Evolutionary conservation across 2,797 vertebrate species (phyloP), one percentile per base, ranked within the genome.

Genomic region (Rhinophrynus dorsalis): DNA sequence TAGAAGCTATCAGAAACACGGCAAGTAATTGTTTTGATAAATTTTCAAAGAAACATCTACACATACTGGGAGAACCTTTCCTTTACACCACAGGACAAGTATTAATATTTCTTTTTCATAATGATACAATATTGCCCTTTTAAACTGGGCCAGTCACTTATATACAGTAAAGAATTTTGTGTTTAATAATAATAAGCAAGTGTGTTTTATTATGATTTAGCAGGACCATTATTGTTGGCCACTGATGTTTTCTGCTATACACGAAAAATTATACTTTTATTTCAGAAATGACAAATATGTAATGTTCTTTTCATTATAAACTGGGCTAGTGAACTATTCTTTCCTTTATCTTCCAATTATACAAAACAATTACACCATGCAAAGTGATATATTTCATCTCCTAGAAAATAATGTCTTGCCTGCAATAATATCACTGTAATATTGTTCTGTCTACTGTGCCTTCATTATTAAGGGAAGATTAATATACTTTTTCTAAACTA

Each of bases 361-460:
- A 66, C 32, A 67, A 38, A 47, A 78, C 74, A 78, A 79, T 74
- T 75, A 76, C 48, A 13, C 42, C 75, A 33, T 40, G 50, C 78
- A 42, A 67, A 50, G 67, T 13, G 48, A 76, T 58, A 67, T 76
- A 64, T 78, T 82, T 79, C 24, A 78, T 77, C 55, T 67, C 27
- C 23, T 76, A 56, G 24, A 20, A 78, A 80, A 79, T 38, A 80
- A 75, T 74, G 40, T 12, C 21, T 48, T 48, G 1, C 5, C 20
- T 48, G 20, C 24, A 24, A 44, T 20, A 44, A 20, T 44, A 44
- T 44, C 11, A 20, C 40, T 44, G 40, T 10, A 18, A 10, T 11
- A 44, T 10, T 44, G 40, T 1, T 44, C 40, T 44, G 6, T 44
- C 15, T 44, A 2, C 1, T 44, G 17, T 18, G 10, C 2, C 6